Evolutionary conservation across 35 echinoderm and acorn worm genomes (phyloP), one percentile per base, ranked within the genome.

Genomic region (Lytechinus variegatus): DNA sequence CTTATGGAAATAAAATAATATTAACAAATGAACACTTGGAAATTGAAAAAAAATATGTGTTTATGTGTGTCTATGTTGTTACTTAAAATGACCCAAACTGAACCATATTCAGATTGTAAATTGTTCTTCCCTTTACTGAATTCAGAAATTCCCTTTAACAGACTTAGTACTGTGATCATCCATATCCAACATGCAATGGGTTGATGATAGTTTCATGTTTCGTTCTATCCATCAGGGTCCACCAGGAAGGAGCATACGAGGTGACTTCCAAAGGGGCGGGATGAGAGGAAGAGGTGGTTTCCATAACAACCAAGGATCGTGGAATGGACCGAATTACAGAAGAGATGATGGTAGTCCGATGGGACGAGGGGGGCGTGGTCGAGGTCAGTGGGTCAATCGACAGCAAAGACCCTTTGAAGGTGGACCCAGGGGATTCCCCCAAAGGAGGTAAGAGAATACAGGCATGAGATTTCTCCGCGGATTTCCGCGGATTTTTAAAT

Each of bases 251-350:
- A 95, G 92, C 95, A 92, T 95, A 57, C 27, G 96, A 44, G 92
- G 96, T 91, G 91, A 86, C 92, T 96, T 96, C 56, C 89, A 57
- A 89, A 53, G 95, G 10, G 95, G 95, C 44, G 95, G 87, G 24
- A 56, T 92, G 55, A 52, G 97, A 96, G 97, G 97, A 1, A 88
- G 97, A 95, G 97, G 97, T 54, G 92, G 96, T 28, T 97, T 96
- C 92, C 94, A 95, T 72, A 94, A 94, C 12, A 91, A 61, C 51
- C 54, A 87, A 57, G 56, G 94, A 44, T 95, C 94, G 9, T 97
- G 97, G 97, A 96, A 96, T 95, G 97, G 95, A 72, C 94, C 97
- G 27, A 93, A 93, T 27, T 96, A 96, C 95, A 97, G 97, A 52
- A 97, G 97, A 96, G 97, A 98, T 92, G 87, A 88, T 57, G 86